A percentile compares a stretch with the other conserved stretches of the same genome.
phyloP scores from a whole-genome alignment of 2,888 invertebrate species.

The Lasioglossum marginatum region DNA sequence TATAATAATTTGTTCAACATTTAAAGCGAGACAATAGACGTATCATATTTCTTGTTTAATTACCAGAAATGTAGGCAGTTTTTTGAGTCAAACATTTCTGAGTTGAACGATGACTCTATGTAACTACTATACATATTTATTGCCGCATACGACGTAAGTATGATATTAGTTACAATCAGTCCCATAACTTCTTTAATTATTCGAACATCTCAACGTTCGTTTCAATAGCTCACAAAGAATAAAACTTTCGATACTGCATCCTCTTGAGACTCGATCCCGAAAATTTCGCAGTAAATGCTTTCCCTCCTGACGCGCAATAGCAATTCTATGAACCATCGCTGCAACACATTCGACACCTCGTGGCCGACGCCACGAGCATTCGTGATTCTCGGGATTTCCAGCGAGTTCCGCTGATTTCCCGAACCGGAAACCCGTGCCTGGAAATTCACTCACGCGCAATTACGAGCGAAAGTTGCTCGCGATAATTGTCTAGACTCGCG shows the following conservation, averaged over 20 bases:
- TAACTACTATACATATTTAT: too few species aligned
- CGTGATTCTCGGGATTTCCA: not conserved
- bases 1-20: too few species aligned
- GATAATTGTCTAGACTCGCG: constrained; percentile 47
- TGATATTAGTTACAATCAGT: too few species aligned
- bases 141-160: too few species aligned
- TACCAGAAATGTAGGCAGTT: too few species aligned
- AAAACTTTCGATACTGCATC: not conserved
- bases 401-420: constrained; percentile 14
- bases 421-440: constrained; percentile 30
- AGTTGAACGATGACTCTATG: too few species aligned
- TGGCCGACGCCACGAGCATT: not conserved
- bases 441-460: constrained; percentile 64
- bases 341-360: not conserved
- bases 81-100: too few species aligned
- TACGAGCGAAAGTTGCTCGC: constrained; percentile 46
- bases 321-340: constrained; percentile 1
- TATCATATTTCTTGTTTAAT: too few species aligned
- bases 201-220: too few species aligned
- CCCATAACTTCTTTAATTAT: not conserved
- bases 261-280: not conserved
- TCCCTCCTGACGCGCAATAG: not conserved
- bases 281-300: not conserved
- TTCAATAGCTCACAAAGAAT: not conserved
- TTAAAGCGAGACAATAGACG: too few species aligned